Percentiles rank a stretch among this genome's conserved stretches.
Evolutionary conservation across 2,113 vertebrate genomes (phyloP).

Genomic region (Psittacara wagleri): DNA sequence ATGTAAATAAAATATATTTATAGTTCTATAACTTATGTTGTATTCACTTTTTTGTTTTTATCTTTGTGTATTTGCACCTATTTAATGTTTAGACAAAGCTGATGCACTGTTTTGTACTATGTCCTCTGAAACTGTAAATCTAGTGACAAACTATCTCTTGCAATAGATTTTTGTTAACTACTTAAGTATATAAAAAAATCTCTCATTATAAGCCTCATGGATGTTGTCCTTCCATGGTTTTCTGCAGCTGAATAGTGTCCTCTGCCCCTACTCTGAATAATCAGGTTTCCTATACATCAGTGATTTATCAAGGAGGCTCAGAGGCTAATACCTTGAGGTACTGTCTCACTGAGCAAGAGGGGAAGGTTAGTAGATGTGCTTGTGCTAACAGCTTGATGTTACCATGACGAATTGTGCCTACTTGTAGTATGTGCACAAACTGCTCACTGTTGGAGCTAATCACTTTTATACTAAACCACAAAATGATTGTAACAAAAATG

Average conservation of each 20-base stretch:
- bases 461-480: not conserved
- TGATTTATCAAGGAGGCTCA: conserved; percentile 45
- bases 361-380: conserved; percentile 32
- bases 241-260: conserved; percentile 10
- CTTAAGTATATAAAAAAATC: conserved; percentile 70
- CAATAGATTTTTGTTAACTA: conserved; percentile 83
- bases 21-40: conserved; percentile 79
- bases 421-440: not conserved
- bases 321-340: conserved; percentile 2
- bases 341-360: not conserved
- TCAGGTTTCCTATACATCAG: not conserved
- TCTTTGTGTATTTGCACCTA: conserved; percentile 81
- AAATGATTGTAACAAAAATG: not conserved
- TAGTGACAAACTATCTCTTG: conserved; percentile 79
- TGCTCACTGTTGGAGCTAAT: not conserved
- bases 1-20: conserved; percentile 83
- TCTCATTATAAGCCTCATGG: conserved; percentile 44
- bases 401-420: not conserved
- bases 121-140: conserved; percentile 80
- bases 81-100: conserved; percentile 80
- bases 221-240: conserved; percentile 57
- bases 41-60: conserved; percentile 71
- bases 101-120: conserved; percentile 81
- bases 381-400: not conserved
- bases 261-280: not conserved